A percentile compares a stretch with the other conserved stretches of the same genome.
These are phyloP conservation scores for Patella caerulea DNA, from an alignment of 2,888 invertebrate genomes.

Conservation along the genomic window DNA sequence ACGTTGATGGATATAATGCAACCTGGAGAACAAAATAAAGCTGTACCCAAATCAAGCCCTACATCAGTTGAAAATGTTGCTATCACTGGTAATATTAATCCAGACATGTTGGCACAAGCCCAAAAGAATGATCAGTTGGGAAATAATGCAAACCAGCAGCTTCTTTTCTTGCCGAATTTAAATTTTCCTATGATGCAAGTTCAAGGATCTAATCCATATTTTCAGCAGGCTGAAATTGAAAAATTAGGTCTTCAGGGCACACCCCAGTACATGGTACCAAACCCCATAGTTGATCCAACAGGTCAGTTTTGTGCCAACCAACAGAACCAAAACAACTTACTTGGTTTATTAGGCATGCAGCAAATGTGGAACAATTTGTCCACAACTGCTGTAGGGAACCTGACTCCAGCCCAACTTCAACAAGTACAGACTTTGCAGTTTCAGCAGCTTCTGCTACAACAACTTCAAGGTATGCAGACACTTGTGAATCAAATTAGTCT, in stretches of 20 bases:
- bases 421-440: conserved; percentile 58
- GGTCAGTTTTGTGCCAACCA: conserved; percentile 28
- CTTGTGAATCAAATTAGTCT: conserved; percentile 52
- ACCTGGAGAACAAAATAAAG: background rate
- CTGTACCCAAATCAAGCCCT: background rate
- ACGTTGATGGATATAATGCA: background rate
- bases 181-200: conserved; percentile 49
- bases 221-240: conserved; percentile 27
- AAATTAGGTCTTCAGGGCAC: conserved; percentile 31
- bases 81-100: background rate
- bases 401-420: conserved; percentile 58
- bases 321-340: conserved; percentile 26
- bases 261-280: conserved; percentile 29
- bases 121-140: conserved; percentile 14
- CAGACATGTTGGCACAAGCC: conserved; percentile 17
- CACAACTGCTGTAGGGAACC: conserved; percentile 40
- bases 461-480: conserved; percentile 59
- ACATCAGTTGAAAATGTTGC: background rate
- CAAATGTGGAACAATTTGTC: conserved; percentile 44
- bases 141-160: conserved; percentile 22
- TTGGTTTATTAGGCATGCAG: conserved; percentile 51
- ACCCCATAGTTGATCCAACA: conserved; percentile 22
- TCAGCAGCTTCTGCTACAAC: conserved; percentile 57
- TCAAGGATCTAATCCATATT: conserved; percentile 32
- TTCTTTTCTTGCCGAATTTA: conserved; percentile 43